phyloP scores from a whole-genome alignment of 2,113 vertebrate species.

The Myrmecobius fasciatus region DNA sequence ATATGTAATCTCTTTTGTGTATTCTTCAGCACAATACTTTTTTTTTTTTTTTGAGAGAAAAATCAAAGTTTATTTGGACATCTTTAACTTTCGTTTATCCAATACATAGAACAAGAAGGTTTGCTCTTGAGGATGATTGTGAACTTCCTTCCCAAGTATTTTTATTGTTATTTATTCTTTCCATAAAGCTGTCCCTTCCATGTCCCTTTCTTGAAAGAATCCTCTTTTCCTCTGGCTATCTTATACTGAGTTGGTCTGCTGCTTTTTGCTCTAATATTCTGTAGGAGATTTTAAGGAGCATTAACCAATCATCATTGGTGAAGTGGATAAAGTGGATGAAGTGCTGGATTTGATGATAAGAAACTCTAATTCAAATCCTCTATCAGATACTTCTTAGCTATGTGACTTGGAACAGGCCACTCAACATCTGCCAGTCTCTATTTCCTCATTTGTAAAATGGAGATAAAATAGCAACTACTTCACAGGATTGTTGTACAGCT shows the following conservation, averaged over 20 bases:
- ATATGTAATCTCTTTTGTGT: not conserved
- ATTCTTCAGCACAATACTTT: not conserved
- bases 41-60: not conserved
- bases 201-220: not conserved
- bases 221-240: not conserved
- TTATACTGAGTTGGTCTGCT: not conserved
- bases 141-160: not conserved
- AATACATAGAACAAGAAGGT: not conserved
- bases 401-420: not conserved
- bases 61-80: not conserved
- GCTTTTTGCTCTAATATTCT: not conserved
- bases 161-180: not conserved
- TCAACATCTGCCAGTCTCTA: not conserved
- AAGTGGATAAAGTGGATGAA: not conserved
- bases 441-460: not conserved
- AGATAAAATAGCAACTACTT: not conserved
- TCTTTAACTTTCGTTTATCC: not conserved
- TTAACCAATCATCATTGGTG: not conserved
- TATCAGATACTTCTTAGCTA: not conserved
- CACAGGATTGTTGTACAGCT: not conserved
- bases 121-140: not conserved
- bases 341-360: not conserved
- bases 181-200: not conserved
- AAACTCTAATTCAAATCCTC: not conserved
- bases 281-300: not conserved